Evolutionary conservation across 2,888 invertebrate genomes (phyloP).

Genomic region (Mycalesis mineus): DNA sequence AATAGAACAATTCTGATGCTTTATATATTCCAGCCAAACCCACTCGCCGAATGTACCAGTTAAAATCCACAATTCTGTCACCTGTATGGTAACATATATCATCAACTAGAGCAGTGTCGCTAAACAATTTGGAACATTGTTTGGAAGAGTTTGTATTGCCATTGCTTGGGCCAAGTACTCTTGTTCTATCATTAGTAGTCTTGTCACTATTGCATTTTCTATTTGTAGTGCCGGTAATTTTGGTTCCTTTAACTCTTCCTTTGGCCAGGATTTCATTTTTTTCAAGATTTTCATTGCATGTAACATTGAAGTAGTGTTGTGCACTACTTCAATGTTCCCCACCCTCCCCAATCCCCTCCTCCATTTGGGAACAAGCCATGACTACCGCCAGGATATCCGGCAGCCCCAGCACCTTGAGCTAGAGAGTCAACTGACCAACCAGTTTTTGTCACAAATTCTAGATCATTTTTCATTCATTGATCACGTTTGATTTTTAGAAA

Average conservation of each 20-base stretch:
- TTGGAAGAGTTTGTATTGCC: slow-evolving; percentile 89
- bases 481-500: too few relatives aligned
- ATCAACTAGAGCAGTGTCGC: slow-evolving; percentile 88
- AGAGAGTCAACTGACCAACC: slow-evolving; percentile 92
- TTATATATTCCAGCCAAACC: slow-evolving; percentile 92
- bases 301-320: slow-evolving; percentile 88
- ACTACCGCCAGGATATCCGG: slow-evolving; percentile 87
- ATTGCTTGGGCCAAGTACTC: slow-evolving; percentile 92
- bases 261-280: slow-evolving; percentile 78
- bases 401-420: slow-evolving; percentile 85
- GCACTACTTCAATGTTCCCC: too few relatives aligned
- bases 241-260: slow-evolving; percentile 49
- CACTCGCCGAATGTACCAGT: slow-evolving; percentile 93
- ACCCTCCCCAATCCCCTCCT: slow-evolving; percentile 88
- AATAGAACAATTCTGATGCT: slow-evolving; percentile 90
- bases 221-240: slow-evolving; percentile 81
- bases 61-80: slow-evolving; percentile 92
- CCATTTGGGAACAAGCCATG: slow-evolving; percentile 92
- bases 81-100: slow-evolving; percentile 95
- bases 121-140: slow-evolving; percentile 86
- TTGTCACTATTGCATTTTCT: slow-evolving; percentile 84
- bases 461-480: too few relatives aligned
- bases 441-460: slow-evolving; percentile 85
- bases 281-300: slow-evolving; percentile 85
- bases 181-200: slow-evolving; percentile 89